Base-by-base conservation (phyloP, 2,888 invertebrate genomes). In the Neoascia interrupta region DNA sequence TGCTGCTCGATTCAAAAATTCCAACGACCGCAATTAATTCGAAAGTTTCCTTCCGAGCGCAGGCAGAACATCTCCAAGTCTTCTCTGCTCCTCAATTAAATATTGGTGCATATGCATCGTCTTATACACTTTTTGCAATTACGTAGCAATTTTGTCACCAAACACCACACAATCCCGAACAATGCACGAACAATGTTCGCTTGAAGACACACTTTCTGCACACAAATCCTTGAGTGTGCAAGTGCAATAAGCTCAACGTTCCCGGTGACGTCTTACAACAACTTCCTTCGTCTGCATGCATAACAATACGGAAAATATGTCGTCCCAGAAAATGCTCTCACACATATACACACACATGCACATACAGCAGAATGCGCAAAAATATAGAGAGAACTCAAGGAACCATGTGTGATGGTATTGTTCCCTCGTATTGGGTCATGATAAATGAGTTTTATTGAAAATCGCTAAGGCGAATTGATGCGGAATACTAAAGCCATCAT, bases 391-490 rank as follows among this genome's bases (percentile, higher is more conserved):
- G 34, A 51, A 56, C 60, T 36, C 73, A 79, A 60, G 66, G 49
- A 73, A 49, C 66, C 73, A 73, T 68, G 45, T 79, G 66, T 70
- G n/a, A n/a, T 75, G 61, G 73, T 61, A 68, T 79, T 79, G 79
- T 79, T 79, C 68, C 23, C 28, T 54, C 79, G 79, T 76, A 81
- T 73, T 81, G 73, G 76, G 69, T 73, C 69, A 76, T 81, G 81
- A 81, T 81, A 81, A 81, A 81, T 81, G 81, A 81, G 73, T 73
- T 81, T 81, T 81, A 81, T 81, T 81, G 81, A 81, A 81, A 81
- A 81, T 81, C 76, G 81, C 75, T 76, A 68, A 72, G 68, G 81
- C 81, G 81, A 81, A 81, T 81, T 81, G 81, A 81, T 76, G 76
- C 58, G 43, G 64, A 69, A 69, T 74, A 53, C 43, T 41, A 74